Conservation (phyloP, 1,140 invertebrate species). For the Chironomus tepperi region DNA sequence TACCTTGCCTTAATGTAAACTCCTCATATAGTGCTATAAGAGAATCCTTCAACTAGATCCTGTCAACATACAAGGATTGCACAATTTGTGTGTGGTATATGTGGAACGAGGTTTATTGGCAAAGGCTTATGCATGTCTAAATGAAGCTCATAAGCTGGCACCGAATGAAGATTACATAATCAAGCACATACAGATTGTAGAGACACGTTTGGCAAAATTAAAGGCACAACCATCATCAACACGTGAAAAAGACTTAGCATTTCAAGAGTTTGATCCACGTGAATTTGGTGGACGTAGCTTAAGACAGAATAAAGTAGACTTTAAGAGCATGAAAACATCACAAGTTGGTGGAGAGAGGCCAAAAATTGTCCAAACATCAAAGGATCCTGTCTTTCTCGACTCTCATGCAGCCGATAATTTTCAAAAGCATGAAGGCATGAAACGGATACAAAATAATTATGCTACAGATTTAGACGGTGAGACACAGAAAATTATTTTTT, state of each 20-base stretch:
- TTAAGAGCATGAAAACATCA: not conserved
- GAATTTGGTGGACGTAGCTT: slow-evolving; percentile 30
- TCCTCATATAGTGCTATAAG: slow-evolving; percentile 67
- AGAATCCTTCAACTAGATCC: slow-evolving; percentile 80
- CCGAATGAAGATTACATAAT: slow-evolving; percentile 85
- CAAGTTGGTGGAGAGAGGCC: not conserved
- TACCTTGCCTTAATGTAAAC: not conserved
- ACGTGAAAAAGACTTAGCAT: slow-evolving; percentile 36
- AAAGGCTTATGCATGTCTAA: slow-evolving; percentile 74
- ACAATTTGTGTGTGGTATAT: slow-evolving; percentile 93
- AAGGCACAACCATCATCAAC: slow-evolving; percentile 37
- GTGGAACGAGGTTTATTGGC: slow-evolving; percentile 81
- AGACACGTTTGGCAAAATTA: slow-evolving; percentile 36
- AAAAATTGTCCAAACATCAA: not conserved
- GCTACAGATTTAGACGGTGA: slow-evolving; percentile 4
- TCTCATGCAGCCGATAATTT: not conserved
- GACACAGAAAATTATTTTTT: not conserved
- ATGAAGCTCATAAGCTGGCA: slow-evolving; percentile 66
- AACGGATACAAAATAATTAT: slow-evolving; percentile 16
- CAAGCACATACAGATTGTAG: slow-evolving; percentile 57
- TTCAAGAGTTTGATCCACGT: slow-evolving; percentile 35
- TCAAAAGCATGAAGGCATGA: slow-evolving; percentile 11
- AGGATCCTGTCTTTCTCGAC: not conserved
- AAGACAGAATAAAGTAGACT: not conserved
- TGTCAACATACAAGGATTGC: slow-evolving; percentile 85